These are phyloP conservation scores for Apantesis nais DNA, from an alignment of 2,888 invertebrate species.

Conservation along the genomic window DNA sequence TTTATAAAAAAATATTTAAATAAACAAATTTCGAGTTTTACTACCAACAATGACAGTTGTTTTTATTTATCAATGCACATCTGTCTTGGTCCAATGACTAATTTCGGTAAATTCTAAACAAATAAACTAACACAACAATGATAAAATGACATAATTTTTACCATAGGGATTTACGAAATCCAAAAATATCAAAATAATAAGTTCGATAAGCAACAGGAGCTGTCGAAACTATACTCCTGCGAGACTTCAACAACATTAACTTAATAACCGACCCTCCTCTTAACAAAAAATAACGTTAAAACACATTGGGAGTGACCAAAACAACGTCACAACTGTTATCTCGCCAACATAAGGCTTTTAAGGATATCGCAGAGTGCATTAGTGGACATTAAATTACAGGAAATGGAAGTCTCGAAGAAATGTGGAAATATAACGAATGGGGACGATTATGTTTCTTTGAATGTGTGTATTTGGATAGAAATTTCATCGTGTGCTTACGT, in stretches of 20 bases:
- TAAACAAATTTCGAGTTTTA: no score
- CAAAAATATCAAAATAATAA: neutral
- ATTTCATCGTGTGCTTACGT: neutral
- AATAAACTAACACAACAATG: neutral
- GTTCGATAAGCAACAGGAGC: neutral
- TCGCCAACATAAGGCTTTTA: conserved; percentile 18
- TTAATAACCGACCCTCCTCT: neutral
- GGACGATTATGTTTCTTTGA: conserved; percentile 6
- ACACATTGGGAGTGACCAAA: conserved; percentile 4
- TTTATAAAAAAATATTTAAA: no score
- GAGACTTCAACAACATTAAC: conserved; percentile 2
- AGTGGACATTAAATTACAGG: conserved; percentile 18
- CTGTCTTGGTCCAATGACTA: no score
- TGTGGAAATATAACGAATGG: neutral
- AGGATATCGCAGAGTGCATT: conserved; percentile 15
- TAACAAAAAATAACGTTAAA: conserved; percentile 13
- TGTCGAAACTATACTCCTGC: no score
- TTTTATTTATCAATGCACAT: no score
- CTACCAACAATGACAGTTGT: no score
- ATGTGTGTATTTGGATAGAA: neutral
- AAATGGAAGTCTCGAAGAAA: conserved; percentile 1
- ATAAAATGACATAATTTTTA: neutral
- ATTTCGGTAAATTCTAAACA: neutral
- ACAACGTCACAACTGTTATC: conserved; percentile 14
- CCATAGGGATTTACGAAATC: neutral